Base-by-base conservation (phyloP, 2,113 vertebrate genomes). In the Pitta sordida region DNA sequence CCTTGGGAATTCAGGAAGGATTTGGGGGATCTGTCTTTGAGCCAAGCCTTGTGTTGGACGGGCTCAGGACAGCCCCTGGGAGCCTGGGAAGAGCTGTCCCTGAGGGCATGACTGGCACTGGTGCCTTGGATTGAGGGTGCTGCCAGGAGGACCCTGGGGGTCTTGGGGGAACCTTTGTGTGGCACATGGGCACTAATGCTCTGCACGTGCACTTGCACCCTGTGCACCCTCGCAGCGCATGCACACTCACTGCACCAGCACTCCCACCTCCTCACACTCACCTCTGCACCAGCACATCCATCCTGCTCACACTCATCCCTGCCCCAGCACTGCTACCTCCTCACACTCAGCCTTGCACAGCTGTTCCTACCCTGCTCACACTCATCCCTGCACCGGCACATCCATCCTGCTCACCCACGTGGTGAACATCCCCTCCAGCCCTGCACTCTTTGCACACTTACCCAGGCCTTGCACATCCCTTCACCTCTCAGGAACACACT, bases 181-280 rank as follows among this genome's bases (percentile, higher is more conserved):
- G 6, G 34, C 30, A 36, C 36, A 29, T 8, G 2, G 52, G 30
- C 13, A 1, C 58, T 44, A n/a, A n/a, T 30, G 24, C 46, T 26
- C 29, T 20, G 16, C 41, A 11, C 1, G 8, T 18, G 60, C 8
- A 4, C 27, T 10, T 15, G 20, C 14, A 20, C 34, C 65, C 48
- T 1, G 2, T 71, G 43, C 43, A 82, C 15, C 0, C 62, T 43
- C 6, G 9, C 21, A 34, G 37, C 27, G 10, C 0, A 0, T 4
- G n/a, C 36, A 16, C n/a, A 5, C 5, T 48, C 46, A 22, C 14
- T 55, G 44, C 39, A 59, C 6, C 2, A 43, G n/a, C 32, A 5
- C 10, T 21, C 20, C 44, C 44, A 46, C 43, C 16, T 19, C 43
- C 18, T 51, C 46, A 44, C 11, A 5, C 10, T 49, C 30, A 51